Evolutionary conservation across 2,797 vertebrate genomes (phyloP).

Genomic region (Sebastes alutus): DNA sequence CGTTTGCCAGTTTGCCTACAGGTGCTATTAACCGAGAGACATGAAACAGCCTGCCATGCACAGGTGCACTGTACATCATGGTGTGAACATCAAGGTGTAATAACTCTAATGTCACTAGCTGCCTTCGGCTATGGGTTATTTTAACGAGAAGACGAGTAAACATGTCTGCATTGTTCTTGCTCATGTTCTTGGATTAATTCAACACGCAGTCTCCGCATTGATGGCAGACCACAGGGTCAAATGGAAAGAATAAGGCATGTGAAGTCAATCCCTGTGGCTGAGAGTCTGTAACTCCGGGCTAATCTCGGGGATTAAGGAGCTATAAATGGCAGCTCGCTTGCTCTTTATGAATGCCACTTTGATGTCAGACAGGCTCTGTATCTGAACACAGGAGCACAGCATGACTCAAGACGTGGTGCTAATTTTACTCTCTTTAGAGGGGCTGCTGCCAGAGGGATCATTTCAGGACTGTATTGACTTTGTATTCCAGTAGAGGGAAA

Average conservation of each 20-base stretch:
- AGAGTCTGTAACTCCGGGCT: constrained; percentile 75
- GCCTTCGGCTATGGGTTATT: constrained; percentile 35
- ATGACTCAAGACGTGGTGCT: constrained; percentile 54
- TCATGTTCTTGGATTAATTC: constrained; percentile 30
- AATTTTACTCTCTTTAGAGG: constrained; percentile 46
- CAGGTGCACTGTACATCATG: constrained; percentile 56
- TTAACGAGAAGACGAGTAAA: constrained; percentile 16
- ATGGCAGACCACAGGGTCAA: constrained; percentile 37
- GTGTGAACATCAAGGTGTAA: constrained; percentile 10
- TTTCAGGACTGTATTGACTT: constrained; percentile 10
- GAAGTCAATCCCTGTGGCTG: constrained; percentile 70
- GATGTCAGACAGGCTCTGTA: constrained; percentile 45
- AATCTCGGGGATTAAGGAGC: constrained; percentile 79
- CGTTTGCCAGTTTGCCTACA: constrained; percentile 65
- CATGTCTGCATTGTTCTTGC: constrained; percentile 32
- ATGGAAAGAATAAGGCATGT: constrained; percentile 60
- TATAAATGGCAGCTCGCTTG: constrained; percentile 73
- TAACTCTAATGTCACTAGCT: constrained; percentile 16
- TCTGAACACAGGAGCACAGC: constrained; percentile 53
- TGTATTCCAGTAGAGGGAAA: background rate
- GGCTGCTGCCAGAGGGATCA: constrained; percentile 10
- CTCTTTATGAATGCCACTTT: constrained; percentile 70
- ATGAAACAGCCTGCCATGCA: constrained; percentile 54
- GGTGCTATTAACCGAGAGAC: constrained; percentile 58
- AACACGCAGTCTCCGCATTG: background rate